phyloP scores from a whole-genome alignment of 92 coral and sea anemone species.

The Hydrozoanthus gracilis region DNA sequence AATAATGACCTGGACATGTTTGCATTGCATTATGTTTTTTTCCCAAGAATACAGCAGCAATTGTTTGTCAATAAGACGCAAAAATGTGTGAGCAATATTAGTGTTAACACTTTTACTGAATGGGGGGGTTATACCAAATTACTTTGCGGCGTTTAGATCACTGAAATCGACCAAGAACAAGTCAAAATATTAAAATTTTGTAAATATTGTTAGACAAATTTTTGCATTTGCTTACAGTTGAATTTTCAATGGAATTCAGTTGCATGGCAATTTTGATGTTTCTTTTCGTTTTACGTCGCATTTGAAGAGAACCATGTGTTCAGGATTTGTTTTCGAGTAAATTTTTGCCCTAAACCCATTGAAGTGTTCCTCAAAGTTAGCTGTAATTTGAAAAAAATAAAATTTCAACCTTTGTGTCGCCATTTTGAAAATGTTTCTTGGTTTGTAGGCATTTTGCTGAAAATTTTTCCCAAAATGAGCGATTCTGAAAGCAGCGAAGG shows the following conservation, averaged over 20 bases:
- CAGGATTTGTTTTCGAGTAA: constrained; percentile 14
- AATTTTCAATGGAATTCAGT: too few relatives aligned
- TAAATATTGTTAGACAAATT: too few relatives aligned
- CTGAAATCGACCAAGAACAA: too few relatives aligned
- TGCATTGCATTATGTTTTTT: constrained; percentile 56
- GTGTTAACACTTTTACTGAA: too few relatives aligned
- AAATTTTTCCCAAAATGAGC: not conserved
- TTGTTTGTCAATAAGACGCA: too few relatives aligned
- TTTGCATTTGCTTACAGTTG: too few relatives aligned
- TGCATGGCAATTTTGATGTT: constrained; percentile 4
- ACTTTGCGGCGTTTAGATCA: too few relatives aligned
- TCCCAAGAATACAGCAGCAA: constrained; percentile 51
- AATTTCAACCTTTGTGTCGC: not conserved
- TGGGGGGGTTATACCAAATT: too few relatives aligned
- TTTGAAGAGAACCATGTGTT: constrained; percentile 9
- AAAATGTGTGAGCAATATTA: too few relatives aligned
- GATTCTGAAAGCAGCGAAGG: constrained; percentile 21
- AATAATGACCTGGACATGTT: constrained; percentile 36
- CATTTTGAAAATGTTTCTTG: constrained; percentile 16
- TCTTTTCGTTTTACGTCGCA: constrained; percentile 1
- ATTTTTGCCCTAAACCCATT: constrained; percentile 1
- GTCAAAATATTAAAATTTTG: too few relatives aligned
- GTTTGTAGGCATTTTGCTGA: constrained; percentile 13
- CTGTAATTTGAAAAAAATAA: constrained; percentile 12
- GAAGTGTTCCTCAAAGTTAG: constrained; percentile 17